Conservation (phyloP, 2,113 vertebrate species). For the Ahaetulla prasina region DNA sequence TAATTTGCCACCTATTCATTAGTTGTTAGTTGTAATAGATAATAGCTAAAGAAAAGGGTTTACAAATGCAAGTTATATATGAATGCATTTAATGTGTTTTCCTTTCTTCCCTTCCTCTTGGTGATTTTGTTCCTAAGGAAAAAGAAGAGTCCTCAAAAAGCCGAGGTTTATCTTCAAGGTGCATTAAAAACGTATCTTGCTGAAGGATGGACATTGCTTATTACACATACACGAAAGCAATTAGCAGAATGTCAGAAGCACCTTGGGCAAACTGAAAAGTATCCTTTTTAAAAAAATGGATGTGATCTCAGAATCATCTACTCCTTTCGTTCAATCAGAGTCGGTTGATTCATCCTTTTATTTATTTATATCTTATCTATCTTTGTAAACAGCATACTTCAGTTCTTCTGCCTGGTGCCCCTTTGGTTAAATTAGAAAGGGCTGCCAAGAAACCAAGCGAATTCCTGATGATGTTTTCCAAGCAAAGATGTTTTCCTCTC, state of each 20-base stretch:
- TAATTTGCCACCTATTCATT: not conserved
- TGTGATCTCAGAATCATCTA: not conserved
- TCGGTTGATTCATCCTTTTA: not conserved
- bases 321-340: not conserved
- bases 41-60: not conserved
- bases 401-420: too few relatives aligned
- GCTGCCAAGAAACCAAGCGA: too few relatives aligned
- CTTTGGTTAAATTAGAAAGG: too few relatives aligned
- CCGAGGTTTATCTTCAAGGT: conserved; percentile 85
- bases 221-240: conserved; percentile 92
- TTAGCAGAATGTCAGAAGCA: conserved; percentile 91
- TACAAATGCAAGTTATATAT: not conserved
- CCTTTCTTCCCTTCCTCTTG: not conserved
- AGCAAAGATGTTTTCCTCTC: conserved; percentile 76
- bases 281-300: conserved; percentile 73
- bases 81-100: not conserved
- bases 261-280: conserved; percentile 86
- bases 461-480: conserved; percentile 43
- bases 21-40: not conserved
- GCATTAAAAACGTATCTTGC: conserved; percentile 87
- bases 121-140: conserved; percentile 71
- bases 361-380: not conserved
- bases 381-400: conserved; percentile 31
- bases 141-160: conserved; percentile 87
- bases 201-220: conserved; percentile 88